Base-by-base conservation (phyloP, 1,140 invertebrate species). In the Littorina saxatilis region DNA sequence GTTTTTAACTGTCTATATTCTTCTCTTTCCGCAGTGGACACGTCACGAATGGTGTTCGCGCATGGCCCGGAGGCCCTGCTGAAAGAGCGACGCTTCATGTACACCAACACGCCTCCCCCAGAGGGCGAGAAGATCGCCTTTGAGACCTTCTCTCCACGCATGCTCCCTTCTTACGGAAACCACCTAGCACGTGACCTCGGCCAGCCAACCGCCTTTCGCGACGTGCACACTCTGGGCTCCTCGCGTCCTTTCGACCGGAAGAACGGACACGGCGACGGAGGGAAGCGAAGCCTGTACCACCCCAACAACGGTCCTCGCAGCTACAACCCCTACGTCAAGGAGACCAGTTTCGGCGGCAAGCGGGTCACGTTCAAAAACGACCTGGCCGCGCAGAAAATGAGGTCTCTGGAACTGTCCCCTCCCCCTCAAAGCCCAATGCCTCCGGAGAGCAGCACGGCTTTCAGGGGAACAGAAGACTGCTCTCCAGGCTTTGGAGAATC, bases 311-410 rank as follows among this genome's bases (percentile, higher is more conserved):
- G 37, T 3, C 29, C 47, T 37, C 47, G 68, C 39, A 72, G 39
- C 72, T 20, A 50, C 29, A 58, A 20, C 76, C 43, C 23, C 43
- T 27, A 35, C 50, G n/a, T 50, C 58, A 79, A 29, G 27, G 73
- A 61, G 52, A 52, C 58, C n/a, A 78, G 39, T 9, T 78, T 78
- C 58, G 55, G 50, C 13, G 83, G 83, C 17, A 84, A 84, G 58
- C 17, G 76, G 37, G 83, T 84, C 66, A 84, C 83, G 27, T 84
- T 84, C 55, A 80, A 84, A n/a, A 81, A 80, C 32, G 80, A 80
- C 39, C 76, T 84, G n/a, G 81, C 79, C 13, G 77, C 83, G 20
- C 63, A 84, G 70, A 84, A 84, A 35, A 20, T 84, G 35, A 81
- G 81, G 37, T 79, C 75, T 11, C 77, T 80, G 83, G 83, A 84